These are phyloP conservation scores for Machaerirhynchus nigripectus DNA, from an alignment of 2,113 vertebrate species.

Conservation along the genomic window DNA sequence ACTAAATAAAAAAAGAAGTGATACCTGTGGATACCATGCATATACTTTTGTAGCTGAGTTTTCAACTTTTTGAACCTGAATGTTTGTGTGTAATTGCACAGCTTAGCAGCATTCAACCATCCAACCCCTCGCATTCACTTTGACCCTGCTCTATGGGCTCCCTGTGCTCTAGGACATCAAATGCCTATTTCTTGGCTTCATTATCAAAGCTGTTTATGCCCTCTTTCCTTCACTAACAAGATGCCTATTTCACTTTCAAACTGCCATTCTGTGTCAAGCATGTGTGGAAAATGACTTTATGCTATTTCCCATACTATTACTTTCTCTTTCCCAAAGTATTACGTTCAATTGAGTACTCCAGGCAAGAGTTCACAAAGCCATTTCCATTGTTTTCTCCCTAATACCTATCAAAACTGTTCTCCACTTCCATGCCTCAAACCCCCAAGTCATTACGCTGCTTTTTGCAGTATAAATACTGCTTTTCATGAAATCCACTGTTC, in stretches of 20 bases:
- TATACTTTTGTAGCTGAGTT: neutral
- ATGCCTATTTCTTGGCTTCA: neutral
- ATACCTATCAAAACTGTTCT: neutral
- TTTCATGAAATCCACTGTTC: neutral
- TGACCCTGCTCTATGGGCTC: neutral
- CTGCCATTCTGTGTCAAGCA: neutral
- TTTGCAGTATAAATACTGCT: neutral
- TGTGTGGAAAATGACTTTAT: neutral
- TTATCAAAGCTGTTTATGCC: neutral
- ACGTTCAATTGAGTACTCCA: neutral
- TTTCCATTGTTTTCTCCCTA: neutral
- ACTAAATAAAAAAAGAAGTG: neutral
- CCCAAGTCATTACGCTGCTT: neutral
- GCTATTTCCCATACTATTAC: neutral
- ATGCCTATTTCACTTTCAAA: neutral
- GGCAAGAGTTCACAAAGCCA: neutral
- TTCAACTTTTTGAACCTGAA: neutral
- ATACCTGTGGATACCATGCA: neutral
- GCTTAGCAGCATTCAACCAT: neutral
- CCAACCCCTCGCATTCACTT: neutral
- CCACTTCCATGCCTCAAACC: neutral
- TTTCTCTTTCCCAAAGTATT: neutral
- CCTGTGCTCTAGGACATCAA: neutral
- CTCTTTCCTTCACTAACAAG: neutral
- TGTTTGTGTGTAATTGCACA: neutral